These are phyloP conservation scores for Lordiphosa clarofinis DNA, from an alignment of 1,140 invertebrate genomes.

Conservation along the genomic window DNA sequence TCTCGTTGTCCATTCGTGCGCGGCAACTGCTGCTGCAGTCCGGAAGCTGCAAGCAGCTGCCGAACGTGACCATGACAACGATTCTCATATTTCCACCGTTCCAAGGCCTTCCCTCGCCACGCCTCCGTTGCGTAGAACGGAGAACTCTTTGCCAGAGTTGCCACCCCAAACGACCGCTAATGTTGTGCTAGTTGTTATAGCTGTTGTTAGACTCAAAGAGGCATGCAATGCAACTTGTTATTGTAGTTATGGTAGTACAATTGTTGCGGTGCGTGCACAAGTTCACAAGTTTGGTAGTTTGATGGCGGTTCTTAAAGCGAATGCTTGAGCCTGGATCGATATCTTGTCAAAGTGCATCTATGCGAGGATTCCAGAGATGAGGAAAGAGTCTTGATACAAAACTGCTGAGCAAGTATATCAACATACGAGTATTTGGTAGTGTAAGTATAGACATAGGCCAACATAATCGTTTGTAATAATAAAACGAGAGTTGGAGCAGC, in stretches of 20 bases:
- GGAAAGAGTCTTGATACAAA: no score
- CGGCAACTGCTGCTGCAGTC: conserved; percentile 40
- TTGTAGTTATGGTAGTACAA: conserved; percentile 5
- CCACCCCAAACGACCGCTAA: conserved; percentile 39
- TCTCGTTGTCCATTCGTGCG: conserved; percentile 61
- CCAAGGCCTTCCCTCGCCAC: not conserved
- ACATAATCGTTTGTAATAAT: no score
- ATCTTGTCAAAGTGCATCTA: conserved; percentile 7
- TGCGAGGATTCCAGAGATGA: no score
- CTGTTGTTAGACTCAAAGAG: conserved; percentile 62
- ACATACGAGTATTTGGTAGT: no score
- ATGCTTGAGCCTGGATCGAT: conserved; percentile 3
- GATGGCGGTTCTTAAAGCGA: conserved; percentile 8
- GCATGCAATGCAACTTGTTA: conserved; percentile 51
- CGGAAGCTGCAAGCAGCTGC: conserved; percentile 54
- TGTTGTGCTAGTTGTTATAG: conserved; percentile 66
- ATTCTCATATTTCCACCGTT: conserved; percentile 29
- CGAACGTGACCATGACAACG: conserved; percentile 71
- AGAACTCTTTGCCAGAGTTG: no score
- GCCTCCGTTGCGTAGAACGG: not conserved
- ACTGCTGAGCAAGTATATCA: no score
- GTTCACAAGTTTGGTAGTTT: conserved; percentile 33
- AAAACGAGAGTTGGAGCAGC: no score
- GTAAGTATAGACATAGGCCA: no score
- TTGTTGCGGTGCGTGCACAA: conserved; percentile 49